Percentiles rank a stretch among this genome's conserved stretches.
phyloP scores from a whole-genome alignment of 2,797 vertebrate genomes.

The Myripristis jacobus region DNA sequence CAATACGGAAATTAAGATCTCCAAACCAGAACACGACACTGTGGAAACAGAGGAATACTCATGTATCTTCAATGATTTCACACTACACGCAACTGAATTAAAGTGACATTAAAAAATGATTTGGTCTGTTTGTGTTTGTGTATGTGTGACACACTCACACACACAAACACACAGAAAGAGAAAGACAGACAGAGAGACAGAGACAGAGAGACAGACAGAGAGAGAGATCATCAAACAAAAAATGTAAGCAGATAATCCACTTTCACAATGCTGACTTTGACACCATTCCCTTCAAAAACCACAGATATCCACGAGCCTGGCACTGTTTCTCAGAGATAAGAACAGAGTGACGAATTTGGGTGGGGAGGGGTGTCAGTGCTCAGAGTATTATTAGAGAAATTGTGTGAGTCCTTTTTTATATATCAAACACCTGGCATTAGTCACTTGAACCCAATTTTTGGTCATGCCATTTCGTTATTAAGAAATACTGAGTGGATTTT shows the following conservation, averaged over 20 bases:
- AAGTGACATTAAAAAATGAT: conserved; percentile 3
- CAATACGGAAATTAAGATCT: conserved; percentile 97
- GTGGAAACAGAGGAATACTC: conserved; percentile 28
- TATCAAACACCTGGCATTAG: not conserved
- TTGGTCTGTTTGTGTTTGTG: not conserved
- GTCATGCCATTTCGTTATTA: not conserved
- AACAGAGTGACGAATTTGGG: not conserved
- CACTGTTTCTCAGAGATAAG: not conserved
- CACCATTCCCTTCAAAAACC: not conserved
- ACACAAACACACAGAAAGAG: no score
- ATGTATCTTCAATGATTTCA: not conserved
- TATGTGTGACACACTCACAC: no score
- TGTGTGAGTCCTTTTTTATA: not conserved
- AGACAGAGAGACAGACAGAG: not conserved
- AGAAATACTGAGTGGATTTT: not conserved
- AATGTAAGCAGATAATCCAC: not conserved
- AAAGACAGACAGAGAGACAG: not conserved
- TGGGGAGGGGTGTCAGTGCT: no score
- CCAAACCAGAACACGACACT: conserved; percentile 99
- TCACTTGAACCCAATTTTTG: not conserved
- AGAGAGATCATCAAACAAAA: conserved; percentile 5
- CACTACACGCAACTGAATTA: not conserved
- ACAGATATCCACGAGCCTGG: not conserved
- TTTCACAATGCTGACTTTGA: not conserved
- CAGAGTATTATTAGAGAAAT: not conserved